Conservation (phyloP, 2,888 invertebrate genomes). For the Chesias legatella region DNA sequence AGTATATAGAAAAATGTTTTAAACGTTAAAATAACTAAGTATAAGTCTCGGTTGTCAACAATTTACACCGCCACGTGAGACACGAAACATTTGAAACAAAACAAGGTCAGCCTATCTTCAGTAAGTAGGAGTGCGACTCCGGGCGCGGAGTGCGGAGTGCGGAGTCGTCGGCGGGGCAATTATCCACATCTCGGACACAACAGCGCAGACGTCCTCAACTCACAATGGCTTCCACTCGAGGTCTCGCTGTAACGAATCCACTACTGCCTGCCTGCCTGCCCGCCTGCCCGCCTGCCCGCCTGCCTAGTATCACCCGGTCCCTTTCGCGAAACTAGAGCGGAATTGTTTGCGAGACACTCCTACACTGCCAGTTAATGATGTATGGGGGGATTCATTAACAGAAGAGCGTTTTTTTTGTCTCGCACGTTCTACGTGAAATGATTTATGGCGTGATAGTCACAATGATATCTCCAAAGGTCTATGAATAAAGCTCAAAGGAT, state of each 20-base stretch:
- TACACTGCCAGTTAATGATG: constrained; percentile 68
- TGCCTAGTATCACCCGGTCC: constrained; percentile 64
- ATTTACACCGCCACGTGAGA: too few relatives aligned
- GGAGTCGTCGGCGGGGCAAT: constrained; percentile 71
- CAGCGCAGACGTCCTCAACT: constrained; percentile 71
- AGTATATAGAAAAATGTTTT: too few relatives aligned
- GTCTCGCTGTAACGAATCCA: constrained; percentile 75
- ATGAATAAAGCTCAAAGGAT: constrained; percentile 20
- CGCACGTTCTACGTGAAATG: constrained; percentile 41
- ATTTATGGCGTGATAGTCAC: constrained; percentile 31
- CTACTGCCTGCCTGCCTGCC: constrained; percentile 60
- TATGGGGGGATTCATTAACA: constrained; percentile 70
- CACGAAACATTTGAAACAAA: constrained; percentile 19
- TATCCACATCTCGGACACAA: constrained; percentile 78
- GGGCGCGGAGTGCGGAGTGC: constrained; percentile 22
- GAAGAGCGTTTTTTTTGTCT: constrained; percentile 50
- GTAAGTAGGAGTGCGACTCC: constrained; percentile 2
- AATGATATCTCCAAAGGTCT: constrained; percentile 27
- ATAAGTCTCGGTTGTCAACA: too few relatives aligned
- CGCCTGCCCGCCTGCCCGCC: constrained; percentile 54
- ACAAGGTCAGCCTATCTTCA: constrained; percentile 31
- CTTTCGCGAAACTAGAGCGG: constrained; percentile 67
- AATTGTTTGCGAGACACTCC: constrained; percentile 71
- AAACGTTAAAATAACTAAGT: too few relatives aligned
- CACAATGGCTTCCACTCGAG: constrained; percentile 75